Base-by-base conservation (phyloP, 2,113 vertebrate species). In the Ailuropoda melanoleuca region DNA sequence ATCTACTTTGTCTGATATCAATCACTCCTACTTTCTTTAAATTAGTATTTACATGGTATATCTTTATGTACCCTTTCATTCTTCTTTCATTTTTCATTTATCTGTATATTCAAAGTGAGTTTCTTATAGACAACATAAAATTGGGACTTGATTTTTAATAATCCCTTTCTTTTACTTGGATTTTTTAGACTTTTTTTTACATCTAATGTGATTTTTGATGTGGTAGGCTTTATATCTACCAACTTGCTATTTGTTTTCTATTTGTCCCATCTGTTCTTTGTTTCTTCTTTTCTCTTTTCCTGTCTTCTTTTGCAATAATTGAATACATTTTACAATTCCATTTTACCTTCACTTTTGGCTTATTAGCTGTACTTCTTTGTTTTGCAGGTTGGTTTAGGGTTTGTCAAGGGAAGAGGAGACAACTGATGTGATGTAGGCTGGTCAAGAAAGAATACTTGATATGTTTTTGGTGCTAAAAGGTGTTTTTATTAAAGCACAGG, bases 61-160 rank as follows among this genome's bases (percentile, higher is more conserved):
- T 62, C 81, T 26, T 89, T 88, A 62, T 92, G 37, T 74, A 78
- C 9, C 17, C 50, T 95, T 94, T 89, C 58, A 58, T 60, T 82
- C 56, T 96, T 64, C 50, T 95, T 94, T 89, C 58, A 58, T 60
- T 82, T 64, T 96, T 64, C 86, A 82, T 72, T 72, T 88, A 31
- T 46, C 48, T 64, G 1, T 75, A 74, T 91, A 26, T 90, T 90
- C 56, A 74, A 78, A 75, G 9, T 46, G 2, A 0, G 4, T 78
- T 66, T 29, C 24, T 58, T 81, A 81, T 60, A 85, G 56, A 92
- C 9, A 94, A 31, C 43, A 68, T 60, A 48, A 24, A 66, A 58
- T 26, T 88, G n/a, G 43, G 60, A 86, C 24, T 90, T 88, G 43
- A 66, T 88, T 90, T 88, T 93, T 72, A 86, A 94, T 43, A 4